Conservation (phyloP, 2,113 vertebrate species). For the Nothocercus julius region DNA sequence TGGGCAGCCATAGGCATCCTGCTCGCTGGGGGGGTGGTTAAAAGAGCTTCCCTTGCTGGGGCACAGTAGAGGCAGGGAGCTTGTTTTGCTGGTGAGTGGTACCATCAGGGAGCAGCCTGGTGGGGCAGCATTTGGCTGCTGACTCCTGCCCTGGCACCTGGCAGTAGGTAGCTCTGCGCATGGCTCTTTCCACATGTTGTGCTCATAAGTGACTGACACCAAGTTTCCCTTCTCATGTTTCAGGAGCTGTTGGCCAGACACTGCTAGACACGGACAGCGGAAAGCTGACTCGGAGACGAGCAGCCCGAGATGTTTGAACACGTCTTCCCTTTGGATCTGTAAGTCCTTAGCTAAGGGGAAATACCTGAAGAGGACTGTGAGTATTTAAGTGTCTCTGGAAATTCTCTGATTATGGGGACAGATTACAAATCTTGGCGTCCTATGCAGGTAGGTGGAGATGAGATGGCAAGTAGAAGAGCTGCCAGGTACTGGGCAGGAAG, state of each 20-base stretch:
- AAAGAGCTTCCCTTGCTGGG: not conserved
- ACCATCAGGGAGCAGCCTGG: not conserved
- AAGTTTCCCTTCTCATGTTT: slow-evolving; percentile 77
- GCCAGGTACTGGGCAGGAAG: not conserved
- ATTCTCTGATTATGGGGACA: not conserved
- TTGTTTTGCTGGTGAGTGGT: not conserved
- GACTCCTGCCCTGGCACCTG: not conserved
- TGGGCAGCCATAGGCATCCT: not conserved
- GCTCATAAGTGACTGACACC: slow-evolving; percentile 60
- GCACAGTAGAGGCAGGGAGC: not conserved
- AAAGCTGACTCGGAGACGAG: slow-evolving; percentile 53
- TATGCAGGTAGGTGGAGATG: not conserved
- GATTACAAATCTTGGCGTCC: not conserved
- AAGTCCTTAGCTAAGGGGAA: slow-evolving; percentile 54
- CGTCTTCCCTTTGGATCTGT: slow-evolving; percentile 34
- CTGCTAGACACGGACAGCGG: slow-evolving; percentile 60
- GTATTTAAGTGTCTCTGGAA: slow-evolving; percentile 27
- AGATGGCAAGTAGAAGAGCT: not conserved
- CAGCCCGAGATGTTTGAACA: slow-evolving; percentile 67
- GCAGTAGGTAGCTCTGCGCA: not conserved
- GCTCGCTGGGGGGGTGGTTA: not conserved
- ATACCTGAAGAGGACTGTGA: slow-evolving; percentile 3
- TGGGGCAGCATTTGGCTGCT: not conserved
- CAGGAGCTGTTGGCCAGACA: slow-evolving; percentile 75
- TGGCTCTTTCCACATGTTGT: slow-evolving; percentile 30